Evolutionary conservation across 2,888 invertebrate species (phyloP).

Genomic region (Margaritifera margaritifera): DNA sequence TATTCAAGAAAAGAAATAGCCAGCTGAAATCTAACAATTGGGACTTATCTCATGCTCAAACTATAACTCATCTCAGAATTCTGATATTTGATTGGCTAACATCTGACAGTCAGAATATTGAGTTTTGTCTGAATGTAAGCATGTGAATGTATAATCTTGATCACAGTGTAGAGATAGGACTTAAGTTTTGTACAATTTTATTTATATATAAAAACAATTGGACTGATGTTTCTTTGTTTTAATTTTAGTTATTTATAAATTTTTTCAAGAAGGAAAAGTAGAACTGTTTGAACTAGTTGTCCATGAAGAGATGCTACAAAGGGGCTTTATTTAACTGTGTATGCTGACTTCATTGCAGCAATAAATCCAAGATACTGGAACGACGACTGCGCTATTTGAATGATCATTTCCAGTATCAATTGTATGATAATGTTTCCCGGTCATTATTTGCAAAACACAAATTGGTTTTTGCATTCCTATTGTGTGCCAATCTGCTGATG

Average conservation of each 20-base stretch:
- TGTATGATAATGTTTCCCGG: slow-evolving; percentile 92
- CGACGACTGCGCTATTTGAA: slow-evolving; percentile 84
- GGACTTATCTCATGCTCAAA: no score
- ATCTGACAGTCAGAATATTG: no score
- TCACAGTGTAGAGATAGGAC: no score
- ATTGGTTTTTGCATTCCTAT: slow-evolving; percentile 90
- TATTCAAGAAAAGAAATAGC: no score
- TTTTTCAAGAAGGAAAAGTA: background rate
- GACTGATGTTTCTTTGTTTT: background rate
- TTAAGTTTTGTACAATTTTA: no score
- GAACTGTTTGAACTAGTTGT: background rate
- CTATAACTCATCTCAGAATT: no score
- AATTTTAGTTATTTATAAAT: slow-evolving; percentile 1
- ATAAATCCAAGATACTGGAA: slow-evolving; percentile 82
- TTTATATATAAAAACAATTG: no score
- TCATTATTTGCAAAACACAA: slow-evolving; percentile 97
- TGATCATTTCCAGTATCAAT: slow-evolving; percentile 88
- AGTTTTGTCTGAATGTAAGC: no score
- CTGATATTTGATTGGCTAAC: no score
- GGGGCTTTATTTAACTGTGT: background rate
- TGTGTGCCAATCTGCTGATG: slow-evolving; percentile 78
- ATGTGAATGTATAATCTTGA: no score
- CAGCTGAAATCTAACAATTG: no score
- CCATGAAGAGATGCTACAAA: background rate
- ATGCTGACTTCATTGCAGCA: slow-evolving; percentile 63